Evolutionary conservation across 1,140 invertebrate genomes (phyloP).

Genomic region (Macrostomum lignano): DNA sequence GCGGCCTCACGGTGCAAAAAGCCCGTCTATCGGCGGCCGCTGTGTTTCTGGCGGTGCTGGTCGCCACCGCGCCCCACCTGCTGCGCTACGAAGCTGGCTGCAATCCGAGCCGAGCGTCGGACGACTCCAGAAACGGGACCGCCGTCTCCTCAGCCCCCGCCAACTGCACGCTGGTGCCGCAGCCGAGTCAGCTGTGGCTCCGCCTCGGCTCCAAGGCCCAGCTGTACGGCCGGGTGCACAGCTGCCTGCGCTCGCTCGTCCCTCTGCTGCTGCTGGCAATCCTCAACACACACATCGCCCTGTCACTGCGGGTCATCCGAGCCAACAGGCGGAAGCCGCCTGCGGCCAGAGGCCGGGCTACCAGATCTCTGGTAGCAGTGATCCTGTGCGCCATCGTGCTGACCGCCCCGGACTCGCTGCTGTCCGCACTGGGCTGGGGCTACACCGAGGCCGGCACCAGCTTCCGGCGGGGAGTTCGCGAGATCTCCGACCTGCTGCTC

Average conservation of each 20-base stretch:
- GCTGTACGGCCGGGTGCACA: conserved; percentile 8
- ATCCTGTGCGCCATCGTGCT: conserved; percentile 44
- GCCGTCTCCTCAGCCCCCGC: conserved; percentile 15
- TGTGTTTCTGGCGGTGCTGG: too few species aligned
- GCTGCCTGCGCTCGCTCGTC: conserved; percentile 10
- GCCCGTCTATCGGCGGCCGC: too few species aligned
- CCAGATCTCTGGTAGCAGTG: conserved; percentile 42
- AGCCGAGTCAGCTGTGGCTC: conserved; percentile 8
- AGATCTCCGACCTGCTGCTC: conserved; percentile 43
- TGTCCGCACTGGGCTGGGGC: conserved; percentile 27
- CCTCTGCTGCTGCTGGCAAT: conserved; percentile 12
- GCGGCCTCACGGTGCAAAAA: too few species aligned
- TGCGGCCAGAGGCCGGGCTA: conserved; percentile 10
- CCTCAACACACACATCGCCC: conserved; percentile 38
- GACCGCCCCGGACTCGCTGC: conserved; percentile 39
- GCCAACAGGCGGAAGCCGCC: conserved; percentile 10
- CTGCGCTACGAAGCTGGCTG: too few species aligned
- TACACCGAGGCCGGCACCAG: conserved; percentile 21
- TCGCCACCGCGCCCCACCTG: too few species aligned
- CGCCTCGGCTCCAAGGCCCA: conserved; percentile 3
- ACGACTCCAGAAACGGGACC: conserved; percentile 12
- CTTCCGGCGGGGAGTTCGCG: conserved; percentile 34
- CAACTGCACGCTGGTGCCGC: conserved; percentile 11
- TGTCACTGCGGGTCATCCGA: conserved; percentile 31
- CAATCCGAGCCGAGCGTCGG: conserved; percentile 10